These are phyloP conservation scores for Morone chrysops DNA, from an alignment of 2,113 vertebrate species.

Conservation along the genomic window DNA sequence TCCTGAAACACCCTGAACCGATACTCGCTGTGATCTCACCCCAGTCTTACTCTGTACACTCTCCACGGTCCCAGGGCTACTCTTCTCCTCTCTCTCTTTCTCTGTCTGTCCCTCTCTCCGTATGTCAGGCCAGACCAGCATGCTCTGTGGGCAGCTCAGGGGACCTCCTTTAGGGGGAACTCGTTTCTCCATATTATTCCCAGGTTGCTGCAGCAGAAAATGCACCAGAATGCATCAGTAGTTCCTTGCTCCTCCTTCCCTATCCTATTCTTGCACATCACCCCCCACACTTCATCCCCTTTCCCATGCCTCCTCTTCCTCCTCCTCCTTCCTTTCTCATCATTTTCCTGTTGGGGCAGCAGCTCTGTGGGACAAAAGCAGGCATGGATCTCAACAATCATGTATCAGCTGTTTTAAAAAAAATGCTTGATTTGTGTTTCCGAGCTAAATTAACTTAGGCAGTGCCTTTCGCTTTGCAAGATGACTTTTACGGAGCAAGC, in stretches of 20 bases:
- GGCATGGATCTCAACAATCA: conserved; percentile 47
- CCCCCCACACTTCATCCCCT: conserved; percentile 9
- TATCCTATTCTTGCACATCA: conserved; percentile 19
- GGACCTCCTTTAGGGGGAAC: conserved; percentile 59
- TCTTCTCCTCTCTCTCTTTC: neutral
- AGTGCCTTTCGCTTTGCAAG: conserved; percentile 16
- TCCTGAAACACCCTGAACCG: conserved; percentile 26
- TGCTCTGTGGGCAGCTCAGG: conserved; percentile 55
- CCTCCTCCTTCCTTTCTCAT: conserved; percentile 35
- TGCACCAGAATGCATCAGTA: conserved; percentile 76
- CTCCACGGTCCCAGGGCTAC: conserved; percentile 23
- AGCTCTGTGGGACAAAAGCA: conserved; percentile 45
- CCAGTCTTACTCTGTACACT: conserved; percentile 34
- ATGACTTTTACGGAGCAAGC: conserved; percentile 46
- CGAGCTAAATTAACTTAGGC: conserved; percentile 33
- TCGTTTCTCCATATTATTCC: conserved; percentile 66
- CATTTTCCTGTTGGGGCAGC: conserved; percentile 44
- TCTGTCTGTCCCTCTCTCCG: neutral
- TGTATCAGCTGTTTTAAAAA: conserved; percentile 64
- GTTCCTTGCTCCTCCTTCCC: conserved; percentile 37
- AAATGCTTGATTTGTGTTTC: conserved; percentile 61
- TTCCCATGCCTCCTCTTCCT: conserved; percentile 3
- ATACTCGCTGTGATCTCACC: conserved; percentile 49
- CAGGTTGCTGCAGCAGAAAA: conserved; percentile 79
- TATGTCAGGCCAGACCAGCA: conserved; percentile 27